Base-by-base conservation (phyloP, 2,113 vertebrate species). In the Vidua macroura region DNA sequence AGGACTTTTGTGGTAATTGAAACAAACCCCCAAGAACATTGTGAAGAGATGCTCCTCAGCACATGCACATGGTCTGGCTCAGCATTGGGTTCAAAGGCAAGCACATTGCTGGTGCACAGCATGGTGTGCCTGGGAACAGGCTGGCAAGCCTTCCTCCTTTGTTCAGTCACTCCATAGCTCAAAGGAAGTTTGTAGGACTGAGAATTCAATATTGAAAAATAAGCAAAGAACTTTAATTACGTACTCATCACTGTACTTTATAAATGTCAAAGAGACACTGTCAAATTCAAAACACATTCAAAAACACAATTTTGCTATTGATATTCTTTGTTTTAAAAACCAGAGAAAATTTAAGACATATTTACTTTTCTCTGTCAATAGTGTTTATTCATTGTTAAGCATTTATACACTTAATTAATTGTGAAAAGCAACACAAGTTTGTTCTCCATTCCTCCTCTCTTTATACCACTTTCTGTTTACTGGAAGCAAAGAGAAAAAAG, bases 201-300 rank as follows among this genome's bases (percentile, higher is more conserved):
- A 76, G 84, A 95, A 96, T 59, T 35, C 64, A 79, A 37, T 70
- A 81, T 4, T 93, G 90, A 94, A 96, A 95, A 96, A 77, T 66
- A 90, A 91, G 93, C 59, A 83, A 86, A 90, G 75, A 64, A 64
- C 64, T 95, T 90, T 73, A 95, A 96, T 94, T 93, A 74, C 37
- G 37, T 80, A 72, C 69, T 95, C 95, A 93, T 86, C 88, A 33
- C 83, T 93, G 66, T 52, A 39, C 41, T 92, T 92, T 55, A 60
- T 90, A 94, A 96, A 94, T 93, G 90, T 84, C 92, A 95, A 86
- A 94, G 69, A 91, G 83, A 93, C 67, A 88, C 60, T 93, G 90
- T 88, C 79, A 94, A 95, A 94, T 86, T 86, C 73, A 94, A 96
- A 96, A 81, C 93, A 96, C 69, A 92, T 94, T 96, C 86, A 56